These are phyloP conservation scores for Polyommatus iphigenia DNA, from an alignment of 2,888 invertebrate genomes.

Conservation along the genomic window DNA sequence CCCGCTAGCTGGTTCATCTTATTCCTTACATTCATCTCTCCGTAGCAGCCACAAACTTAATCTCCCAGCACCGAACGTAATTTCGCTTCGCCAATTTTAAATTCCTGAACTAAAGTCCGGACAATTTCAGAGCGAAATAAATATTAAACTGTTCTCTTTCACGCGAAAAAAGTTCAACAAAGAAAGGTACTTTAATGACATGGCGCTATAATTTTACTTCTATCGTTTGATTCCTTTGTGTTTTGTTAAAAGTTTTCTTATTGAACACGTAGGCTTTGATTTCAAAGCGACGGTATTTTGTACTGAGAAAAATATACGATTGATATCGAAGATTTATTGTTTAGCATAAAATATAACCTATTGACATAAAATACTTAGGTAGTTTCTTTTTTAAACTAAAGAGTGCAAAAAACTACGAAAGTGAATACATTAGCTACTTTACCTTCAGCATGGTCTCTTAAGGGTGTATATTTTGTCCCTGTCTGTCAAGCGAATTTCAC, in stretches of 20 bases:
- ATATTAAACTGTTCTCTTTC: not conserved
- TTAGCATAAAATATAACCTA: no score
- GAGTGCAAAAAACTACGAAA: no score
- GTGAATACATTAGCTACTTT: no score
- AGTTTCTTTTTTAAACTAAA: no score
- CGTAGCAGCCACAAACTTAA: not conserved
- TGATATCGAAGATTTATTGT: not conserved
- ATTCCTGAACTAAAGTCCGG: not conserved
- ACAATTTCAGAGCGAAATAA: not conserved
- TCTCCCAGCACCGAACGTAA: not conserved
- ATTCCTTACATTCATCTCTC: not conserved
- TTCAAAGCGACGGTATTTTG: not conserved
- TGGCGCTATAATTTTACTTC: not conserved
- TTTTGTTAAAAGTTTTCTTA: not conserved
- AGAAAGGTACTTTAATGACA: not conserved
- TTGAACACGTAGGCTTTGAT: constrained; percentile 2
- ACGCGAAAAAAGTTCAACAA: not conserved
- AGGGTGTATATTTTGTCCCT: no score
- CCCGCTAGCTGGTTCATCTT: no score
- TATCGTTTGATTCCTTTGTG: not conserved
- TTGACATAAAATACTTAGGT: no score
- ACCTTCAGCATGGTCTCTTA: no score
- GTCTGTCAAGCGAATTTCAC: no score
- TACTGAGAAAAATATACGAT: not conserved
- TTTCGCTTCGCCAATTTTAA: not conserved